phyloP scores from a whole-genome alignment of 2,113 vertebrate species.

The Syngnathus floridae region DNA sequence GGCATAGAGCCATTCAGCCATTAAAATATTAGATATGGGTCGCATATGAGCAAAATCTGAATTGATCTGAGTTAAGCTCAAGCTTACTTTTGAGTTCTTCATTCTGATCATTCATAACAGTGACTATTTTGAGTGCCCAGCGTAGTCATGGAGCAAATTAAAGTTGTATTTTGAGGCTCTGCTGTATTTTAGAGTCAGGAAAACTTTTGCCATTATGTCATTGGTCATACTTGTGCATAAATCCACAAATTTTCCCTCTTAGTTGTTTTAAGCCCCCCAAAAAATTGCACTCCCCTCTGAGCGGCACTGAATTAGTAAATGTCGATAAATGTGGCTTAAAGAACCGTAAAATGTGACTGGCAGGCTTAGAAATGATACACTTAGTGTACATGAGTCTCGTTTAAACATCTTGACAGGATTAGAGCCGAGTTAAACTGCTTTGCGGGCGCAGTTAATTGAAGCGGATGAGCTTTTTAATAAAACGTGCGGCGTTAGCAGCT shows the following conservation, averaged over 20 bases:
- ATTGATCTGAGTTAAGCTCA: too few species aligned
- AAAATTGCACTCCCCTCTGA: conserved; percentile 10
- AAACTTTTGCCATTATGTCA: neutral
- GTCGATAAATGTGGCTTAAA: conserved; percentile 8
- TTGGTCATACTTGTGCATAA: neutral
- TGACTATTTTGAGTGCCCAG: too few species aligned
- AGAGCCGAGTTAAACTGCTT: conserved; percentile 73
- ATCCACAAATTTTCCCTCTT: neutral
- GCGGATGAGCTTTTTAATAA: conserved; percentile 77
- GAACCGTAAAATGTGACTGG: conserved; percentile 15
- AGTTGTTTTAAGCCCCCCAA: neutral
- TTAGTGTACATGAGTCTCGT: conserved; percentile 59
- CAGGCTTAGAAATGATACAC: conserved; percentile 54
- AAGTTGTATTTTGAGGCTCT: too few species aligned
- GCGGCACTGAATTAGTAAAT: conserved; percentile 3
- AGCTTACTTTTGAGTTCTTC: too few species aligned
- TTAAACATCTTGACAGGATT: conserved; percentile 74
- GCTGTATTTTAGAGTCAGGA: neutral
- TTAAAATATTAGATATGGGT: too few species aligned
- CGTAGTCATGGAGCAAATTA: too few species aligned
- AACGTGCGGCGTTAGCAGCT: conserved; percentile 75
- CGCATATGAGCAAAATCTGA: too few species aligned
- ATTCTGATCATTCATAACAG: too few species aligned
- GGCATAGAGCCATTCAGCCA: too few species aligned
- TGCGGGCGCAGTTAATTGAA: conserved; percentile 73